phyloP scores from a whole-genome alignment of 2,888 invertebrate species.

The Melangyna quadrimaculata region DNA sequence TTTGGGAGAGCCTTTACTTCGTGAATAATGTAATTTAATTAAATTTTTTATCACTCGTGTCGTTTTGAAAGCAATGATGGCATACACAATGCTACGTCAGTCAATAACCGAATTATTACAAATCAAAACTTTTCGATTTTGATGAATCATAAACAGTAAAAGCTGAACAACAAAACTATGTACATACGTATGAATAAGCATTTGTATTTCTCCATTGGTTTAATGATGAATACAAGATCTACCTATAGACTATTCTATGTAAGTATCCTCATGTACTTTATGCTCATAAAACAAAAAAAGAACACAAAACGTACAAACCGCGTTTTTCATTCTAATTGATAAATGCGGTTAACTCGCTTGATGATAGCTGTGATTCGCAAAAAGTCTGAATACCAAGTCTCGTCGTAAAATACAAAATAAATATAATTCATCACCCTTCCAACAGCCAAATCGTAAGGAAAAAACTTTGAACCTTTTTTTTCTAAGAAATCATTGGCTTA shows the following conservation, averaged over 20 bases:
- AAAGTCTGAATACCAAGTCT: background rate
- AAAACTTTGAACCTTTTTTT: background rate
- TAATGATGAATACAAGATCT: background rate
- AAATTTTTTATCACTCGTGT: too few species aligned
- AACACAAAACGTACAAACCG: slow-evolving; percentile 5
- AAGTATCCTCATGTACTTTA: background rate
- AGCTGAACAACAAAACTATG: background rate
- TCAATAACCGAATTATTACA: background rate
- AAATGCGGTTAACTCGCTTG: slow-evolving; percentile 11
- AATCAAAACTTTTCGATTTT: background rate
- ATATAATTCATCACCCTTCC: background rate
- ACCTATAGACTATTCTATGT: background rate
- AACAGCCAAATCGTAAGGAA: background rate
- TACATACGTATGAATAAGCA: background rate
- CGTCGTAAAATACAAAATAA: background rate
- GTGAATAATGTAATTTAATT: too few species aligned
- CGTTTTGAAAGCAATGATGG: background rate
- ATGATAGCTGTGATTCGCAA: background rate
- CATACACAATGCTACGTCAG: background rate
- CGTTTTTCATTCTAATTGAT: slow-evolving; percentile 16
- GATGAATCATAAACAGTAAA: background rate
- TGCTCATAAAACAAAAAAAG: background rate
- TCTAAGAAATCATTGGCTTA: background rate
- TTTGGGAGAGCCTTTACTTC: too few species aligned
- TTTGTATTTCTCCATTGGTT: background rate